Base-by-base conservation (phyloP, 1,140 invertebrate species). In the Drosophila lini region DNA sequence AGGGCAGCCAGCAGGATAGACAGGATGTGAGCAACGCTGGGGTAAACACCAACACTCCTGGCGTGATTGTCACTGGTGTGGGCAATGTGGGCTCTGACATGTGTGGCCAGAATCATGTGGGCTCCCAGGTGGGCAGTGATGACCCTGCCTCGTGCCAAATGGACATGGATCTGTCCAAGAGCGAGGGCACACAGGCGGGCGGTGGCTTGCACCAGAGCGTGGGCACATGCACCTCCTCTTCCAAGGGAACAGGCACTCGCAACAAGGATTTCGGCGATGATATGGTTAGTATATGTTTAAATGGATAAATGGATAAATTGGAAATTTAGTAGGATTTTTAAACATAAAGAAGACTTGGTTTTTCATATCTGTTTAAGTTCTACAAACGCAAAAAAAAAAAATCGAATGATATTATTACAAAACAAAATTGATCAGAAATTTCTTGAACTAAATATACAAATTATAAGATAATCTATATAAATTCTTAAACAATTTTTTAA, bases 171-270 rank as follows among this genome's bases (percentile, higher is more conserved):
- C 84, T 94, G 28, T 92, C 94, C 3, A 97, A 97, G 92, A 96
- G 95, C 5, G 96, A 97, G 93, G 96, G 96, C 5, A 96, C 96
- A 0, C 96, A 97, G 91, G 96, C 95, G 1, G 96, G 96, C 22
- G 96, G 96, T 3, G 95, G 95, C 0, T 91, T 96, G 25, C 92
- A 93, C 70, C 91, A 92, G 60, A 86, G 71, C 36, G 92, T 91
- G 28, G 93, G 90, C 65, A 83, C 91, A 16, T 93, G 94, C 44
- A 90, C 86, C 28, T 76, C 74, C 61, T 64, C 70, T 34, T 77
- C 74, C 16, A 95, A 95, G 80, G 94, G 93, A 3, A 94, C 94
- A 3, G 95, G 95, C 10, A 95, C 95, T 5, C 93, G 95, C 60
- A 92, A 58, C 47, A 92, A 91, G 76, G 91, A 92, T 53, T 92